Evolutionary conservation across 2,888 invertebrate species (phyloP).

Genomic region (Chymomyza fuscimana): DNA sequence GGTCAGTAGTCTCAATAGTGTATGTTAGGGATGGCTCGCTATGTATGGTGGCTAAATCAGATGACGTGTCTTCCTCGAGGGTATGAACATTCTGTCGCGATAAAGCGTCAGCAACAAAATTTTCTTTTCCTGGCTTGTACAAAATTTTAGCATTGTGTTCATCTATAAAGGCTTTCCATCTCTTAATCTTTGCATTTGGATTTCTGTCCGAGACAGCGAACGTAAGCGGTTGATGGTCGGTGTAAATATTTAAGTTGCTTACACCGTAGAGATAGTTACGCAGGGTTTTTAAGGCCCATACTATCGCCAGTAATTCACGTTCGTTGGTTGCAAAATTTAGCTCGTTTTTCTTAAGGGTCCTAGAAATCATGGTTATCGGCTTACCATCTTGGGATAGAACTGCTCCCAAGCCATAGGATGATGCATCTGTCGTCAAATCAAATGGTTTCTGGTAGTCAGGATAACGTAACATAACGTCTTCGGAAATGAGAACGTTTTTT

Average conservation of each 20-base stretch:
- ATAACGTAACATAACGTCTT: not conserved
- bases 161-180: not conserved
- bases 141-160: conserved; percentile 17
- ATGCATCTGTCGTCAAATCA: not conserved
- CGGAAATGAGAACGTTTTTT: not conserved
- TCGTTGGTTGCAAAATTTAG: conserved; percentile 7
- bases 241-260: conserved; percentile 14
- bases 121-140: not conserved
- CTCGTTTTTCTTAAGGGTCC: not conserved
- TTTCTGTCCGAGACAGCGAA: conserved; percentile 4
- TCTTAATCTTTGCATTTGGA: not conserved
- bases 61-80: no score
- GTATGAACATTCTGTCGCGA: no score
- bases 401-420: not conserved
- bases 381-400: not conserved
- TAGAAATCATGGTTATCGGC: conserved; percentile 2
- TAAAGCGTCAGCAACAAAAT: no score
- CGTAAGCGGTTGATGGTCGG: conserved; percentile 11
- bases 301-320: not conserved
- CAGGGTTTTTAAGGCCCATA: conserved; percentile 4
- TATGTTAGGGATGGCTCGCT: not conserved
- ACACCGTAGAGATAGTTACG: conserved; percentile 23
- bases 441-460: not conserved
- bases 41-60: not conserved
- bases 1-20: not conserved